phyloP scores from a whole-genome alignment of 2,113 vertebrate species.

The Gobio gobio region DNA sequence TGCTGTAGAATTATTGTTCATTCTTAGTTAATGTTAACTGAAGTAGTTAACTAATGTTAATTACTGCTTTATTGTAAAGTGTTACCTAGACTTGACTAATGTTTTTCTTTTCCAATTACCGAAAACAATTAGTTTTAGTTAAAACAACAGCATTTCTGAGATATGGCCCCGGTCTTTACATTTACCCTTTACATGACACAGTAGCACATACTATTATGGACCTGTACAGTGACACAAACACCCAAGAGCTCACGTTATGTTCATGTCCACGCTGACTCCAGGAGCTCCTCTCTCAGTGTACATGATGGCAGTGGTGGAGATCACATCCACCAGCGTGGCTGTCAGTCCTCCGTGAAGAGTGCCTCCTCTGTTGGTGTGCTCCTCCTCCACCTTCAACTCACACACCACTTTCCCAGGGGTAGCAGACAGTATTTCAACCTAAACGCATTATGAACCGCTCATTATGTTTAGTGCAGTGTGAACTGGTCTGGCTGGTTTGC shows the following conservation, averaged over 20 bases:
- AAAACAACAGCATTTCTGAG: background rate
- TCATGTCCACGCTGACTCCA: constrained; percentile 96
- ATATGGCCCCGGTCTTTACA: background rate
- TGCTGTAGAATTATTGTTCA: too few species aligned
- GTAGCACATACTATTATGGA: background rate
- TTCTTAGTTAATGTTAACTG: too few species aligned
- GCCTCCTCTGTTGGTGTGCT: constrained; percentile 86
- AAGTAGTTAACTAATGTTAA: too few species aligned
- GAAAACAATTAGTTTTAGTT: background rate
- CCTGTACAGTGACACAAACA: background rate
- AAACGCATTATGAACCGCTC: background rate
- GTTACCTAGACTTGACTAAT: too few species aligned
- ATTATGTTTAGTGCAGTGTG: background rate
- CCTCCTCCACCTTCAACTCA: constrained; percentile 89
- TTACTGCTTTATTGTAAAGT: too few species aligned
- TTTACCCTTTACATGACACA: background rate
- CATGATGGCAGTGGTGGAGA: constrained; percentile 88
- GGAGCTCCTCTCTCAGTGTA: constrained; percentile 81
- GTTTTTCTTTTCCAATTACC: background rate
- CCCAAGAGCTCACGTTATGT: constrained; percentile 85
- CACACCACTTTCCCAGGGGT: constrained; percentile 88
- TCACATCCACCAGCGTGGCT: constrained; percentile 87
- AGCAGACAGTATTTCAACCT: constrained; percentile 86
- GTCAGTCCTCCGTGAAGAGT: constrained; percentile 91
- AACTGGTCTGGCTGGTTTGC: background rate